Percentiles rank a stretch among this genome's conserved stretches.
Evolutionary conservation across 1,140 invertebrate species (phyloP).

Genomic region (Bombus breviceps): DNA sequence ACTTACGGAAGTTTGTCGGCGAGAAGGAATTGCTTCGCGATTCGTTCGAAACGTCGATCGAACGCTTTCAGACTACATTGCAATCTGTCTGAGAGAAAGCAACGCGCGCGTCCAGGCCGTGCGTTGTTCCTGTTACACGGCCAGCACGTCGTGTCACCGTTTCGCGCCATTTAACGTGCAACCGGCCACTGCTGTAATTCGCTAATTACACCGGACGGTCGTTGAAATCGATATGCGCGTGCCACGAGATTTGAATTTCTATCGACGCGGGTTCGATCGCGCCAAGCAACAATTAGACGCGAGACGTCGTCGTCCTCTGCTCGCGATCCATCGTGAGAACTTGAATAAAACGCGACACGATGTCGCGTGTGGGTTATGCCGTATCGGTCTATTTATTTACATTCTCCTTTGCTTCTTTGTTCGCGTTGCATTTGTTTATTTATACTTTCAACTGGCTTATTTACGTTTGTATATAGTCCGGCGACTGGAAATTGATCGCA

Average conservation of each 20-base stretch:
- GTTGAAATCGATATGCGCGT: not conserved
- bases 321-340: too few species aligned
- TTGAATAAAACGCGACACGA: not conserved
- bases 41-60: not conserved
- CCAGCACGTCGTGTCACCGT: not conserved
- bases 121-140: not conserved
- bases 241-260: not conserved
- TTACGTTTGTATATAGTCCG: too few species aligned
- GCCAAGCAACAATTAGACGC: too few species aligned
- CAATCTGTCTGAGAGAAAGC: not conserved
- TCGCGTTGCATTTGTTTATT: not conserved
- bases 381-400: not conserved
- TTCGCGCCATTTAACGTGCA: not conserved
- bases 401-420: not conserved
- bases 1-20: not conserved
- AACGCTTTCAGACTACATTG: not conserved
- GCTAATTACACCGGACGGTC: not conserved
- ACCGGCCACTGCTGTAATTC: not conserved
- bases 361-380: fast-evolving
- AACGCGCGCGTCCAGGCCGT: not conserved
- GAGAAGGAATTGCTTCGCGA: not conserved
- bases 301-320: too few species aligned
- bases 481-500: not conserved
- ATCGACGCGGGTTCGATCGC: not conserved
- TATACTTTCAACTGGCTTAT: not conserved